phyloP scores from a whole-genome alignment of 2,888 invertebrate genomes.

The Callimorpha dominula region DNA sequence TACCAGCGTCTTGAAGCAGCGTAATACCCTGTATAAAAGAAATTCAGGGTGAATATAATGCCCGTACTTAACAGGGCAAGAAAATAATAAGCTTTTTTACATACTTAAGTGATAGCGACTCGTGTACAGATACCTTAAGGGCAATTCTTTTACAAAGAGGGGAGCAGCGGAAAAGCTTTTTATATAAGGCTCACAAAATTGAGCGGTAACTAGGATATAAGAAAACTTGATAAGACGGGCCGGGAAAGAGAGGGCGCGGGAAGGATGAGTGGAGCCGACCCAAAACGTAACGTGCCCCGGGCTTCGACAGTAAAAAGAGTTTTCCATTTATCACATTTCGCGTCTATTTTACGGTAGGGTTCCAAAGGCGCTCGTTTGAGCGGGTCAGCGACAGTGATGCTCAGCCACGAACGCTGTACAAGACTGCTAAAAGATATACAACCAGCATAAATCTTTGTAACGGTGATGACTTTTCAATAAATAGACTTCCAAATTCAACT shows the following conservation, averaged over 20 bases:
- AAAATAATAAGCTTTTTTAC: constrained; percentile 56
- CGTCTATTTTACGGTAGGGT: constrained; percentile 85
- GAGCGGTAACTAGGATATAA: constrained; percentile 83
- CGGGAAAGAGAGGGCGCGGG: constrained; percentile 68
- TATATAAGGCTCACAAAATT: constrained; percentile 77
- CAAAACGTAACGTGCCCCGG: constrained; percentile 80
- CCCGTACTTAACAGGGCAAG: constrained; percentile 41
- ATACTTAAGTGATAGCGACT: constrained; percentile 58
- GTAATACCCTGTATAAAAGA: constrained; percentile 89
- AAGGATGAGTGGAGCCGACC: constrained; percentile 72
- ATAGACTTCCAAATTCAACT: constrained; percentile 72
- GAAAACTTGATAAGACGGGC: constrained; percentile 82
- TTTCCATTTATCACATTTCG: constrained; percentile 86
- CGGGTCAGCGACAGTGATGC: constrained; percentile 74
- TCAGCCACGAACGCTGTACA: constrained; percentile 75
- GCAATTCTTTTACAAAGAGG: constrained; percentile 70
- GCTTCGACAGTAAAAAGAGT: constrained; percentile 83
- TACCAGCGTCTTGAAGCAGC: constrained; percentile 92
- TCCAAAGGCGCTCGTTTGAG: constrained; percentile 75
- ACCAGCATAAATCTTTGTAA: constrained; percentile 80
- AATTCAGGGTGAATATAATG: constrained; percentile 56
- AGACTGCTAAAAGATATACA: constrained; percentile 82
- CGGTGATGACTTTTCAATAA: constrained; percentile 75
- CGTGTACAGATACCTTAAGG: constrained; percentile 69
- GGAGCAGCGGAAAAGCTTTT: constrained; percentile 71